A percentile compares a stretch with the other conserved stretches of the same genome.
Conservation (phyloP, 2,797 vertebrate genomes). For the Saguinus oedipus region DNA sequence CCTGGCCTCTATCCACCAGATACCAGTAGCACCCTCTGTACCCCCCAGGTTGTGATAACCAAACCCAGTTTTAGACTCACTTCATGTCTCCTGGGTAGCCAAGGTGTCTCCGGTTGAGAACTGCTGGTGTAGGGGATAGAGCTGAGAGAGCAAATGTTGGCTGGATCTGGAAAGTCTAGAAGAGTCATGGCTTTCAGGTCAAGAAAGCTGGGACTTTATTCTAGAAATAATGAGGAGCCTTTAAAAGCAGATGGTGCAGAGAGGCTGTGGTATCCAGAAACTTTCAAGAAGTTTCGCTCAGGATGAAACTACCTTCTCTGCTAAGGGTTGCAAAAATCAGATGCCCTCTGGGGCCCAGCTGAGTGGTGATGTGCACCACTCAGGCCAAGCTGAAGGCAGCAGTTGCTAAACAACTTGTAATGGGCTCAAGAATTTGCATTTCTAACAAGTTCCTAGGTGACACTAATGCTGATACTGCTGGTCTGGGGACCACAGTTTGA, state of each 20-base stretch:
- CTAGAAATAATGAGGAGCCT: background rate
- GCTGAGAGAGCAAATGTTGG: background rate
- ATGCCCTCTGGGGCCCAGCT: background rate
- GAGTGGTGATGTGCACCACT: background rate
- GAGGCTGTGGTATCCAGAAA: background rate
- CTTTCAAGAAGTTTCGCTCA: background rate
- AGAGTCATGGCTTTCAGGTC: background rate
- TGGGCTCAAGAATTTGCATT: background rate
- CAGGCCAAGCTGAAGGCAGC: background rate
- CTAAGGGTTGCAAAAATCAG: background rate
- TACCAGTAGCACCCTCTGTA: background rate
- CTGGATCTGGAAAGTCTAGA: background rate
- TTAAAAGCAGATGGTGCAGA: background rate
- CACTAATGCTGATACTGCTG: background rate
- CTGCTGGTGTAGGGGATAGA: background rate
- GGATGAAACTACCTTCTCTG: background rate
- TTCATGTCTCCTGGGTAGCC: background rate
- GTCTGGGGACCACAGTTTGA: background rate
- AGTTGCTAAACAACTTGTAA: background rate
- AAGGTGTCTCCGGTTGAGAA: background rate
- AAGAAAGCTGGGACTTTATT: background rate
- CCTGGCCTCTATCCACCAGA: background rate
- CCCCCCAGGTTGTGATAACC: background rate
- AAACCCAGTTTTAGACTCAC: background rate
- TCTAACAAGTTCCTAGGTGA: background rate